Evolutionary conservation across 2,797 vertebrate species (phyloP), one percentile per base, ranked within the genome.

Genomic region (Sciurus vulgaris): DNA sequence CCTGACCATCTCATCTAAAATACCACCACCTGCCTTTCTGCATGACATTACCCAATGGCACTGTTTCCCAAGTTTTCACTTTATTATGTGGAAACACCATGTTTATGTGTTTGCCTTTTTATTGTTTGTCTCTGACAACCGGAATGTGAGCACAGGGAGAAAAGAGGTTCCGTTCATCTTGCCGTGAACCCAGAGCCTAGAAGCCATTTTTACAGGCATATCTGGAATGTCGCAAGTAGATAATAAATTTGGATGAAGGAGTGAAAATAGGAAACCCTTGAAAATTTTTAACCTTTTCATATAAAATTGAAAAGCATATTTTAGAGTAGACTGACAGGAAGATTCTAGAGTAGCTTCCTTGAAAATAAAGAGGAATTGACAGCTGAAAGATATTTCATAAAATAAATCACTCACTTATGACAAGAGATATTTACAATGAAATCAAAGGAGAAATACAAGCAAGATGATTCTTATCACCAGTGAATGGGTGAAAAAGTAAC

Each of bases 401-500:
- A 86, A 59, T 38, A 96, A 84, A 78, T 56, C 30, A 89, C 2
- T 79, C 33, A 22, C 7, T 86, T 47, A 49, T 93, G 59, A 79
- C 54, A 67, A 30, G 59, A 89, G 38, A 54, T 49, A 28, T 41
- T 77, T 59, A 7, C 47, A 93, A 18, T 70, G 51, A 89, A 89
- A 89, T 67, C 69, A 69, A 93, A 93, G 26, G 18, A 87, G 77
- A 81, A 3, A 28, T 33, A 49, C 41, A 81, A 44, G 35, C 88
- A 94, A 81, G 47, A 79, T 56, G n/a, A 41, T 30, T 96, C 49
- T 76, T 86, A 92, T 72, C 67, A 77, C 81, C 78, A 89, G 22
- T 30, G 26, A 96, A 79, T 74, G 44, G 93, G 73, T 93, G 56
- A 90, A 76, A 56, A 95, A 94, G 77, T 84, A 67, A 59, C 51